phyloP scores from a whole-genome alignment of 2,888 invertebrate species.

The Andrena camellia region DNA sequence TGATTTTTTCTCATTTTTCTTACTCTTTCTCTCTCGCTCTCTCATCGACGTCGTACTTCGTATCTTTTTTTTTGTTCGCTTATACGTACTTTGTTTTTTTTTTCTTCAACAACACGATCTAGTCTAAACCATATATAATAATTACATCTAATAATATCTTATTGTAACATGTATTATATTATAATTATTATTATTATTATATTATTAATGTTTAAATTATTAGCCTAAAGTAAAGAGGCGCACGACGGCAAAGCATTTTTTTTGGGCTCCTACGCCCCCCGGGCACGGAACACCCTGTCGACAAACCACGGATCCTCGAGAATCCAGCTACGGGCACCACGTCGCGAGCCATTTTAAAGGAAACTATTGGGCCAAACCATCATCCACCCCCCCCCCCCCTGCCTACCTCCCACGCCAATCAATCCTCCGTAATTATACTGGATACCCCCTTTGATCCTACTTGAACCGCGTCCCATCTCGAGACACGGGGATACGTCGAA shows the following conservation, averaged over 20 bases:
- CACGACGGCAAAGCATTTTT: conserved; percentile 84
- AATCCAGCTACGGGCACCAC: conserved; percentile 52
- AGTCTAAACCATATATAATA: conserved; percentile 85
- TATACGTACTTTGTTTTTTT: conserved; percentile 80
- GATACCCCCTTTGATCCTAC: neutral
- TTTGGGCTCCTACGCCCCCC: conserved; percentile 82
- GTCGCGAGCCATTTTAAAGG: conserved; percentile 29
- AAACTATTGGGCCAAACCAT: conserved; percentile 47
- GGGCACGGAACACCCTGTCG: conserved; percentile 84
- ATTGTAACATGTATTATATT: conserved; percentile 85
- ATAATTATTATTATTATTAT: conserved; percentile 82
- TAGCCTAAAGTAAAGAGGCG: conserved; percentile 85
- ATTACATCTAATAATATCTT: conserved; percentile 86
- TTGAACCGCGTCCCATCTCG: conserved; percentile 42
- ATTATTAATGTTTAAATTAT: conserved; percentile 84
- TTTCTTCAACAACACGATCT: conserved; percentile 85
- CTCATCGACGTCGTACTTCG: conserved; percentile 50
- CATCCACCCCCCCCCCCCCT: conserved; percentile 21
- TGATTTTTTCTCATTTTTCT: conserved; percentile 58
- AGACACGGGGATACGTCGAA: conserved; percentile 58
- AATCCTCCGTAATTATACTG: neutral
- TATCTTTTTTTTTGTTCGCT: conserved; percentile 74
- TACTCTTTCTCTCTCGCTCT: conserved; percentile 38
- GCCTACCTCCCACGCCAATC: conserved; percentile 16
- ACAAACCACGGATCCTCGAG: conserved; percentile 77